Conservation (phyloP, 1,140 invertebrate species). For the Macrosteles quadrilineatus region DNA sequence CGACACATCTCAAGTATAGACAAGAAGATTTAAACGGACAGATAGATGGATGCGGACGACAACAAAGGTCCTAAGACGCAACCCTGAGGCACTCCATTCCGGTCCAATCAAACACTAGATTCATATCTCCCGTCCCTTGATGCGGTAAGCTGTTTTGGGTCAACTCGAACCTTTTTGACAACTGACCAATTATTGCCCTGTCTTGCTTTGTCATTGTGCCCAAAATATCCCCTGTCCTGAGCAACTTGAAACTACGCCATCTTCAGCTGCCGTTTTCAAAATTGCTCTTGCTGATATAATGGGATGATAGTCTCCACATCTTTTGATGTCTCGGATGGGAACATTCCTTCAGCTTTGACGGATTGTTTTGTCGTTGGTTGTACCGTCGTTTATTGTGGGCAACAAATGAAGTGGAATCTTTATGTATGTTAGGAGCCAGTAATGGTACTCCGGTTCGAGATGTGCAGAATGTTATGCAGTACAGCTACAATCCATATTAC, state of each 20-base stretch:
- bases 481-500: too few species aligned
- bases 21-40: too few species aligned
- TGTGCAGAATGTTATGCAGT: too few species aligned
- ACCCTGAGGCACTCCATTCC: constrained; percentile 5
- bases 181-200: constrained; percentile 12
- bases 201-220: constrained; percentile 9
- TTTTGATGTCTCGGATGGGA: too few species aligned
- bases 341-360: too few species aligned
- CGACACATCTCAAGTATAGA: too few species aligned
- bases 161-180: constrained; percentile 5
- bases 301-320: too few species aligned
- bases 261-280: background rate
- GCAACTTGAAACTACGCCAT: background rate
- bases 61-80: constrained; percentile 12
- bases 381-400: too few species aligned
- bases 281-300: background rate
- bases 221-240: constrained; percentile 2
- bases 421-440: too few species aligned
- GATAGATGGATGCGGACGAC: background rate
- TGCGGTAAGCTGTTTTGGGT: constrained; percentile 1
- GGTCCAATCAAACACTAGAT: constrained; percentile 3
- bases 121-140: constrained; percentile 1
- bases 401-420: too few species aligned
- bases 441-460: too few species aligned
- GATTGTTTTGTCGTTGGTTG: too few species aligned